A percentile compares a stretch with the other conserved stretches of the same genome.
phyloP scores from a whole-genome alignment of 2,797 vertebrate genomes.

The Chelon labrosus region DNA sequence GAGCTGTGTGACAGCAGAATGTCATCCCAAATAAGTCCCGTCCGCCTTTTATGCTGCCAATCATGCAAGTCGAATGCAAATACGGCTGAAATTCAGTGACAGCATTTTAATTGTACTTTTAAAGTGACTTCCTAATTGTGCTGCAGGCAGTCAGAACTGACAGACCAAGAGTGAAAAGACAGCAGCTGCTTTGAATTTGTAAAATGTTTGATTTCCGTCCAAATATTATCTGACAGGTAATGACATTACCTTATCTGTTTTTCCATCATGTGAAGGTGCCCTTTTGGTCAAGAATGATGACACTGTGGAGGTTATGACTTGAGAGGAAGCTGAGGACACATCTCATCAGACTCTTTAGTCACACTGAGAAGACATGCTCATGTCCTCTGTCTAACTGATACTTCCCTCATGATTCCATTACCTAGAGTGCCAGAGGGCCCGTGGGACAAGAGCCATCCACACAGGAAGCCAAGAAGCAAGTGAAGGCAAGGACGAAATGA shows the following conservation, averaged over 20 bases:
- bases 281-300: constrained; percentile 50
- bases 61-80: constrained; percentile 49
- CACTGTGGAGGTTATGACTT: constrained; percentile 45
- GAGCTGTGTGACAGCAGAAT: constrained; percentile 30
- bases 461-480: constrained; percentile 67
- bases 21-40: constrained; percentile 32
- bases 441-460: constrained; percentile 63
- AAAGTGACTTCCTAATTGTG: constrained; percentile 52
- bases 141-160: constrained; percentile 32
- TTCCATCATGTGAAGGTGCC: constrained; percentile 40
- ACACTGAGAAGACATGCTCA: constrained; percentile 58
- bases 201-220: constrained; percentile 32
- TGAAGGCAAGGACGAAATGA: constrained; percentile 66
- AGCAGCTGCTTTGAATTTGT: constrained; percentile 36
- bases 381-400: constrained; percentile 69
- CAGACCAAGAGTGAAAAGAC: constrained; percentile 40
- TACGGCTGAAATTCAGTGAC: constrained; percentile 54
- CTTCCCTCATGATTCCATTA: constrained; percentile 70
- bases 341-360: constrained; percentile 64
- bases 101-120: constrained; percentile 64
- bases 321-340: constrained; percentile 49
- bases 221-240: constrained; percentile 40
- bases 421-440: constrained; percentile 59
- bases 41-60: constrained; percentile 40
- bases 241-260: constrained; percentile 46